phyloP scores from a whole-genome alignment of 2,797 vertebrate genomes.

The Propithecus deckenii region DNA sequence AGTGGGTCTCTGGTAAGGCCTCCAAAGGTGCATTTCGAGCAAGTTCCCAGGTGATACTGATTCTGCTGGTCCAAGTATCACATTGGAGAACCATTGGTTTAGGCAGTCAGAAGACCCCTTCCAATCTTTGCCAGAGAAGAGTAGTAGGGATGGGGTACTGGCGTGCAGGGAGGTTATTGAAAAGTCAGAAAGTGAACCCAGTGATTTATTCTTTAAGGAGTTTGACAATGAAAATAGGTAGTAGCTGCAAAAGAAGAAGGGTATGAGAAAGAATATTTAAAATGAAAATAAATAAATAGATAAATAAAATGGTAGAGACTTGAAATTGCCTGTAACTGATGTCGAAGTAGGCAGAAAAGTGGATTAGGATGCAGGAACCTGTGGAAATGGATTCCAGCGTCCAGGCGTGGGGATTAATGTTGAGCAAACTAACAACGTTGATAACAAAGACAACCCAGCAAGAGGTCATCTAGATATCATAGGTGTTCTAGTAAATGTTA shows the following conservation, averaged over 20 bases:
- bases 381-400: neutral
- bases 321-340: neutral
- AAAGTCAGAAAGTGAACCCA: neutral
- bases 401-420: neutral
- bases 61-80: neutral
- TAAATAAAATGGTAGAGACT: neutral
- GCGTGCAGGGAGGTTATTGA: neutral
- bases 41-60: neutral
- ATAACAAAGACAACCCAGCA: neutral
- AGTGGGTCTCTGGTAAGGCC: neutral
- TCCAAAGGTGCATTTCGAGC: neutral
- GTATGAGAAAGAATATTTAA: neutral
- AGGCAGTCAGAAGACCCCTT: neutral
- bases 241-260: neutral
- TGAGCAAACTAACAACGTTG: neutral
- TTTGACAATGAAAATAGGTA: neutral
- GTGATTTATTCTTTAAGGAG: neutral
- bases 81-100: neutral
- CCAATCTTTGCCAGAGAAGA: neutral
- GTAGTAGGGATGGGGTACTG: too few relatives aligned
- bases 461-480: neutral
- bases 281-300: neutral
- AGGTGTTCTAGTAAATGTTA: neutral
- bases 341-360: neutral
- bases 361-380: neutral